Evolutionary conservation across 2,797 vertebrate species (phyloP), one percentile per base, ranked within the genome.

Genomic region (Pelodytes ibericus): DNA sequence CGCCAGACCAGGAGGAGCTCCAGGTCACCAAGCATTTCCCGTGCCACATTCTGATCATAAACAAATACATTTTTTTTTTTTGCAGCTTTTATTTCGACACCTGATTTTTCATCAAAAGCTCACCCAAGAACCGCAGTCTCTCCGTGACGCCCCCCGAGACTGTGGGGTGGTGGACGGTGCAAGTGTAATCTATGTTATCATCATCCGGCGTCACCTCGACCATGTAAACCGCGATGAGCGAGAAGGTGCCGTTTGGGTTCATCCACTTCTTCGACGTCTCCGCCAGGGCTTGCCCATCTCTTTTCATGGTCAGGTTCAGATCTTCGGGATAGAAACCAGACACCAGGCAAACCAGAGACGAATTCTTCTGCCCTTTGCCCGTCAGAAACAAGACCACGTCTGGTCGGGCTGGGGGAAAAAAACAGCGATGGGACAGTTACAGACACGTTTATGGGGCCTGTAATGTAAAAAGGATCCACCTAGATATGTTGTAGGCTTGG

Each of bases 291-390:
- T 68, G 41, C 10, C 70, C 76, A 2, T 31, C 76, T 73, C 64
- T 72, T 22, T 51, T 56, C n/a, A 79, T 51, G 2, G 25, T 29
- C 16, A 73, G 41, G 31, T 58, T 79, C 8, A 79, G 56, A 24
- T 79, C 63, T 26, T 73, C 70, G 6, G 76, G 76, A 22, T 79
- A 79, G 22, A 72, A 79, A 2, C 76, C 63, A 2, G 64, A 72
- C 20, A 68, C 76, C 25, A 61, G 29, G 51, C 76, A 79, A 36
- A 79, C 16, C 18, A 79, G 39, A 13, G 76, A 79, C 1, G 76
- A 68, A 33, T 73, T 79, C 47, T 62, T 72, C 18, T 68, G 69
- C 4, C 69, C 64, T 60, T 79, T 67, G 44, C n/a, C 31, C 2
- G 64, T 29, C 22, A 66, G 64, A 56, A 53, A 66, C 36, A 73